Evolutionary conservation across 1,140 invertebrate genomes (phyloP), one percentile per base, ranked within the genome.

Genomic region (Harlomillsia oculata): DNA sequence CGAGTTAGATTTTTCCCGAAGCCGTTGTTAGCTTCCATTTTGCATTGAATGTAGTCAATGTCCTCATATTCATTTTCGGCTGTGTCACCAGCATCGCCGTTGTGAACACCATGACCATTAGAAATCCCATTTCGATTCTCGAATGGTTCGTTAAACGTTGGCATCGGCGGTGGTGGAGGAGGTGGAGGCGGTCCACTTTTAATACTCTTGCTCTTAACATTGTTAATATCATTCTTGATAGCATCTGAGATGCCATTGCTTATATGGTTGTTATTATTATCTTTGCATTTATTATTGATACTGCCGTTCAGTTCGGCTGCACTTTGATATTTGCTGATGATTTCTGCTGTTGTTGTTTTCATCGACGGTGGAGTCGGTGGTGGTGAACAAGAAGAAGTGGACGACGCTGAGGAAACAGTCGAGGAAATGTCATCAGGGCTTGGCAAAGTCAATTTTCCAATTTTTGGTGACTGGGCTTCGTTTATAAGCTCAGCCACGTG

Each of bases 291-390:
- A 28, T 59, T 36, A 16, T 40, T 49, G 28, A 13, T 36, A 11
- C 39, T 37, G 14, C 29, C 37, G 25, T 41, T 40, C 25, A 16
- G 40, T 8, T 8, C 20, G n/a, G n/a, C n/a, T n/a, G n/a, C n/a
- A n/a, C n/a, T n/a, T n/a, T n/a, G n/a, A n/a, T n/a, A n/a, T n/a
- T n/a, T n/a, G n/a, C n/a, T n/a, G n/a, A n/a, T n/a, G n/a, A 76
- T 78, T 71, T 21, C 72, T 75, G 54, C 57, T 45, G 40, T 40
- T 14, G 32, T 36, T 13, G 21, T 30, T 46, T 16, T 46, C 1
- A 40, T 56, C 55, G 29, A 18, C 2, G 43, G 51, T 11, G 44
- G 52, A n/a, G 64, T 66, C 49, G 30, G 56, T 57, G 44, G 48
- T 48, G 39, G 55, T 20, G 55, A 49, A 28, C 43, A 48, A 2